phyloP scores from a whole-genome alignment of 1,140 invertebrate species.

The Gryon sp. region DNA sequence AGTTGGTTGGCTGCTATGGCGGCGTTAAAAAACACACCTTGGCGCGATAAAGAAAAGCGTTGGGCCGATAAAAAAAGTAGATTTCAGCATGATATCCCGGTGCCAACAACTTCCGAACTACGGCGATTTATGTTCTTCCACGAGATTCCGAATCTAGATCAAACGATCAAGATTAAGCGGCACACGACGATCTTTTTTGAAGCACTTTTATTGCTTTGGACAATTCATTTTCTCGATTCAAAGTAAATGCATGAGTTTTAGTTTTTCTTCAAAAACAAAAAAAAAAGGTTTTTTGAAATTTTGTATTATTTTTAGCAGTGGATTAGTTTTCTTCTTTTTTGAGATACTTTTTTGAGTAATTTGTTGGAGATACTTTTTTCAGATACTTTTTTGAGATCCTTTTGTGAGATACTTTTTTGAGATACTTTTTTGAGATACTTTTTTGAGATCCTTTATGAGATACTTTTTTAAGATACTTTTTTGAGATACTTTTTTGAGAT shows the following conservation, averaged over 20 bases:
- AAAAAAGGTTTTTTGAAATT: no score
- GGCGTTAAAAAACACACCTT: slow-evolving; percentile 42
- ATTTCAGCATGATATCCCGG: slow-evolving; percentile 33
- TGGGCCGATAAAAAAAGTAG: slow-evolving; percentile 43
- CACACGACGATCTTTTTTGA: slow-evolving; percentile 33
- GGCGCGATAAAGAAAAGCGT: slow-evolving; percentile 29
- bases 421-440: no score
- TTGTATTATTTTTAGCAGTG: no score
- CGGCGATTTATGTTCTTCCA: slow-evolving; percentile 38
- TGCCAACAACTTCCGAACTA: slow-evolving; percentile 51
- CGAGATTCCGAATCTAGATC: slow-evolving; percentile 39
- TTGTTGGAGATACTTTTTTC: no score
- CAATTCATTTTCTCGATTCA: slow-evolving; percentile 17
- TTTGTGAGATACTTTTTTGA: no score
- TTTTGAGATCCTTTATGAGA: no score
- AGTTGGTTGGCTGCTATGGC: slow-evolving; percentile 15
- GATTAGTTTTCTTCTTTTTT: no score
- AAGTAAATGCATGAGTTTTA: not conserved
- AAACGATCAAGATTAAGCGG: slow-evolving; percentile 23
- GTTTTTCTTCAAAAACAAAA: no score
- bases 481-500: no score
- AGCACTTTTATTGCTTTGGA: slow-evolving; percentile 28
- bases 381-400: no score
- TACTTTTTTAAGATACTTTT: no score
- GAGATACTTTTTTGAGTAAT: no score